Evolutionary conservation across 2,888 invertebrate species (phyloP), one percentile per base, ranked within the genome.

Genomic region (Cheilosia vulpina): DNA sequence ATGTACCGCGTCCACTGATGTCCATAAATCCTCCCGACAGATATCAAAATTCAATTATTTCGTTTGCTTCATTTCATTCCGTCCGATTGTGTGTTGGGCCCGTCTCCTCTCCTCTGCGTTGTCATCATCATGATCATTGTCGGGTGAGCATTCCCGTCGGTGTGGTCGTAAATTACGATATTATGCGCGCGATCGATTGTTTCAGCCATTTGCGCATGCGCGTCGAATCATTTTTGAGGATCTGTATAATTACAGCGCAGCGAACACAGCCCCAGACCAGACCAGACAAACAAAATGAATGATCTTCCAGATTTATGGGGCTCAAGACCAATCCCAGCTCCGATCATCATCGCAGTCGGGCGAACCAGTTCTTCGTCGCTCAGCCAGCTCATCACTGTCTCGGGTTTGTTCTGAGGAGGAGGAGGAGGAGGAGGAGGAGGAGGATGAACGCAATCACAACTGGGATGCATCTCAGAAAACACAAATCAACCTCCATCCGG

Each of bases 41-140:
- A 76, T 85, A 85, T 85, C 81, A 85, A 85, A 85, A 85, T 81
- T 85, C 85, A 85, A 85, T 85, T 81, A 81, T 77, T 72, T 81
- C 77, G 81, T 85, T 85, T 85, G 81, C 68, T 81, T 81, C 47
- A 76, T 81, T 81, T 45, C 66, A 68, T 62, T 85, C 55, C 62
- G 53, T 65, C 43, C 21, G 57, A 3, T 31, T 53, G 43, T 41
- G 75, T 66, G 52, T 0, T 47, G 9, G 34, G 19, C 6, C 2
- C 27, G n/a, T 24, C 9, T 24, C 77, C 17, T 53, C 19, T 11
- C 34, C 43, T 31, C n/a, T 17, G 58, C 58, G 24, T 69, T 53
- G 27, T 45, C 77, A 77, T 65, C 71, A 52, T 65, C 73, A 77
- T 65, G 65, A 52, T 65, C 73, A 21, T 53, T 50, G 17, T 38